These are phyloP conservation scores for Spisula subtruncata DNA, from an alignment of 2,888 invertebrate genomes.

Conservation along the genomic window DNA sequence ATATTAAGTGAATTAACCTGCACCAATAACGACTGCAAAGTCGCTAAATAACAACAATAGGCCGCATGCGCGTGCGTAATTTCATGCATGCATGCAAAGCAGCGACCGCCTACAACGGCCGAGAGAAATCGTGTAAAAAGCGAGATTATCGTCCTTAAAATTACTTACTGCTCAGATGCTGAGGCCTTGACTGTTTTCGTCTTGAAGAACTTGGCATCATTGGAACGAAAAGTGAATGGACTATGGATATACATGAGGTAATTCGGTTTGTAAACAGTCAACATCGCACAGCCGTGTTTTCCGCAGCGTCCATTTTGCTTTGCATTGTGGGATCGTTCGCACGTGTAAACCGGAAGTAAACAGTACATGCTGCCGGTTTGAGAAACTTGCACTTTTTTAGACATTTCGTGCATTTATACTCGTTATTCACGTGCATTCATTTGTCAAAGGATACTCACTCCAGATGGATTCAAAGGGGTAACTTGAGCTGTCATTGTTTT, in stretches of 20 bases:
- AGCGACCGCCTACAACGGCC: conserved; percentile 64
- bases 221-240: conserved; percentile 62
- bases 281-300: conserved; percentile 77
- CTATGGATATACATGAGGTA: conserved; percentile 75
- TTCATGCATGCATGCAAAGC: conserved; percentile 81
- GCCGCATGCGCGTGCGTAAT: conserved; percentile 83
- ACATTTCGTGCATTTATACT: neutral
- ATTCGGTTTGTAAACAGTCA: conserved; percentile 76
- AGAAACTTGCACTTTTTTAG: neutral
- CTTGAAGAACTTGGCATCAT: conserved; percentile 81
- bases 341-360: conserved; percentile 73
- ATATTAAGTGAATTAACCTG: neutral
- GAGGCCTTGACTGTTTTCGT: conserved; percentile 84
- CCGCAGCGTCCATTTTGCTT: conserved; percentile 80
- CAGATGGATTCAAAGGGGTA: conserved; percentile 7
- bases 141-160: neutral
- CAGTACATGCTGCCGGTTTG: conserved; percentile 38
- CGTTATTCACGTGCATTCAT: neutral
- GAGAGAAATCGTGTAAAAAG: neutral
- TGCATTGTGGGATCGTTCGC: conserved; percentile 76
- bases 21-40: neutral
- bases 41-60: neutral
- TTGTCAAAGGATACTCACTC: neutral
- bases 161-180: conserved; percentile 80
- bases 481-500: neutral